These are phyloP conservation scores for Chrysemys picta DNA, from an alignment of 2,113 vertebrate genomes.

Conservation along the genomic window DNA sequence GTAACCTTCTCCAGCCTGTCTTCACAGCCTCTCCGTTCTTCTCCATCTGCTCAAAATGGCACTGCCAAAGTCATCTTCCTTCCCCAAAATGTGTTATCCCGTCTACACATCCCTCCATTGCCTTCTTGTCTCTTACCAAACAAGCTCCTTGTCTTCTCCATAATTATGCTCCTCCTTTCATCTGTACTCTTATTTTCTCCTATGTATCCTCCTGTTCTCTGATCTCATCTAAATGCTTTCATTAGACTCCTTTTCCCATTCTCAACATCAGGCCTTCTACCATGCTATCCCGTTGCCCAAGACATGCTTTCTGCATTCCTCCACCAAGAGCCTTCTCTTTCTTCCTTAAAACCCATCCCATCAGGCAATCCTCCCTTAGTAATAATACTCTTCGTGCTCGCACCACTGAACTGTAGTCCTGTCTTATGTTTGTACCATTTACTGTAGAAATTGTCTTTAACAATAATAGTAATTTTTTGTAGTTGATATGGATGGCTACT, in stretches of 20 bases:
- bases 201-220: not conserved
- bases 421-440: not conserved
- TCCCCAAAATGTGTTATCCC: not conserved
- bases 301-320: not conserved
- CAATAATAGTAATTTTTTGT: not conserved
- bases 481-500: not conserved
- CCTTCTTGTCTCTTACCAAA: not conserved
- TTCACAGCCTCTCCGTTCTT: not conserved
- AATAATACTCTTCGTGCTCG: not conserved
- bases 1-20: not conserved
- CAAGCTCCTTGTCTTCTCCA: not conserved
- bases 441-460: not conserved
- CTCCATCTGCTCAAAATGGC: not conserved
- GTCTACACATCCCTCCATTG: not conserved
- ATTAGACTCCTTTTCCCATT: not conserved
- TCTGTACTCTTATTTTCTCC: not conserved
- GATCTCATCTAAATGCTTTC: not conserved
- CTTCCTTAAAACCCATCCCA: not conserved
- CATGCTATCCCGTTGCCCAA: not conserved
- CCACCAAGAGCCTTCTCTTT: not conserved
- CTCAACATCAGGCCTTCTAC: not conserved
- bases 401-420: not conserved
- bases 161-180: not conserved
- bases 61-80: not conserved
- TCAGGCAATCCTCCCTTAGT: not conserved